Evolutionary conservation across 2,888 invertebrate species (phyloP), one percentile per base, ranked within the genome.

Genomic region (Dynastes tityus): DNA sequence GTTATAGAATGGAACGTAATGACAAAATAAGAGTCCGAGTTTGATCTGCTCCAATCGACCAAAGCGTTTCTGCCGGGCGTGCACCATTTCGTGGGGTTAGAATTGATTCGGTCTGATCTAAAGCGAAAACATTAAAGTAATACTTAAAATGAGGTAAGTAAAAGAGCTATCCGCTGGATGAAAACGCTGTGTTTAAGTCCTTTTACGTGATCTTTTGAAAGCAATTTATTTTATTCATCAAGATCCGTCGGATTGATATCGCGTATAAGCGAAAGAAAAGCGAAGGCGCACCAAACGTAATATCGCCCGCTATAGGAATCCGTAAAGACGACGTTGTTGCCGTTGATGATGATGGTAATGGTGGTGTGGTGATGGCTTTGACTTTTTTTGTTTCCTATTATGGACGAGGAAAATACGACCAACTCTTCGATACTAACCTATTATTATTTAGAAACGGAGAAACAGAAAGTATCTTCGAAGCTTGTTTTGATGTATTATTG

Each of bases 151-250:
- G 85, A 88, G 88, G 87, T 89, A 89, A 89, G 89, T 89, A 89
- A 89, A 88, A 89, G 88, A 88, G 40, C 61, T 16, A 68, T 68
- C 67, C 58, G 40, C 88, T 84, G 85, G 84, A 84, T 88, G 88
- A 89, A 61, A 61, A 87, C 83, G 88, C 85, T 86, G 88, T 88
- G 84, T 88, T 89, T 88, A 88, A 88, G 45, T 88, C 87, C 88
- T 89, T 88, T 88, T 88, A 89, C 89, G 88, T 89, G 89, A 89
- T 88, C 87, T 88, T 88, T 84, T 87, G 84, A 87, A 85, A 85
- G 11, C 88, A 87, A 88, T 88, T 88, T 88, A 86, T 88, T 87
- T 85, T 85, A 84, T 86, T 87, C 86, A 84, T 68, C 76, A 45
- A 76, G 58, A 67, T 76, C 65, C 37, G 29, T n/a, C n/a, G 64